Percentiles rank a stretch among this genome's conserved stretches.
These are phyloP conservation scores for Andrena praecox DNA, from an alignment of 2,888 invertebrate genomes.

Conservation along the genomic window DNA sequence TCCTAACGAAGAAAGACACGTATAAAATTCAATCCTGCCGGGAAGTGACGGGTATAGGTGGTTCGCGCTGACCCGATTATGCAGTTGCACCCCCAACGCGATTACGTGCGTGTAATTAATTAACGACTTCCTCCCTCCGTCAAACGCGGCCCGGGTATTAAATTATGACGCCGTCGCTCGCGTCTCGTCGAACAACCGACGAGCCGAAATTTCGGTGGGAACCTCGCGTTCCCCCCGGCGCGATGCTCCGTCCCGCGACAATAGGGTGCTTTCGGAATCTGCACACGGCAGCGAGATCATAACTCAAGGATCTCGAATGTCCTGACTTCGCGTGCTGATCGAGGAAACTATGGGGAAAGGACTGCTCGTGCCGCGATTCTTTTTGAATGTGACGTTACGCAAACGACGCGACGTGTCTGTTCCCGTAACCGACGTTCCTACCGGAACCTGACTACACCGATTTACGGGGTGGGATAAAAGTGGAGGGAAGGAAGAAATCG, in stretches of 20 bases:
- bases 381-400: neutral
- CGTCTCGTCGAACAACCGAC: constrained; percentile 35
- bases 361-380: neutral
- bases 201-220: constrained; percentile 36
- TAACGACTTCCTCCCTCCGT: constrained; percentile 18
- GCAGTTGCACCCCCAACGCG: constrained; percentile 17
- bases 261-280: constrained; percentile 15
- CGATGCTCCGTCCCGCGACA: constrained; percentile 26
- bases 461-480: neutral
- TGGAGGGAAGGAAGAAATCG: neutral
- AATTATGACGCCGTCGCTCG: constrained; percentile 41
- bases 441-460: neutral
- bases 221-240: constrained; percentile 18
- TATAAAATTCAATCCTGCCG: too few relatives aligned
- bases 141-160: constrained; percentile 29
- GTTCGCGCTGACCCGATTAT: constrained; percentile 2
- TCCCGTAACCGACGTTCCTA: neutral
- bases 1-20: too few relatives aligned
- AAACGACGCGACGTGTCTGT: neutral
- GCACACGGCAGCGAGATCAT: constrained; percentile 22
- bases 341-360: neutral
- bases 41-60: neutral
- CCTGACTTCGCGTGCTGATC: constrained; percentile 3
- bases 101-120: constrained; percentile 49
- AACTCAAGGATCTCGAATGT: constrained; percentile 40